These are phyloP conservation scores for Artibeus jamaicensis DNA, from an alignment of 2,797 vertebrate species.

Conservation along the genomic window DNA sequence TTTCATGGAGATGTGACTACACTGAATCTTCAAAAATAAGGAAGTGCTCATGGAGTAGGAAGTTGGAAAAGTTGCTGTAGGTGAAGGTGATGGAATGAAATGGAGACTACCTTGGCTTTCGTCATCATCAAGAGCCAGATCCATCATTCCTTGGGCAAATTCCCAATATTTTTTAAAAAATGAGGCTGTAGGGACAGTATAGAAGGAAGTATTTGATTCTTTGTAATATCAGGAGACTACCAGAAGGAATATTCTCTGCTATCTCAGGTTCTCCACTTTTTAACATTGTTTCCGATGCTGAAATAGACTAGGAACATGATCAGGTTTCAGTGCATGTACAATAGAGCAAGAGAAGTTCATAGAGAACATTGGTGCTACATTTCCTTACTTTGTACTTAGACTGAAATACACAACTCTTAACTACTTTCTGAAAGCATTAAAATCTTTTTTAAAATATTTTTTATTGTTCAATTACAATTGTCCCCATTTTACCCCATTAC, in stretches of 20 bases:
- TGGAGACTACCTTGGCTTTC: neutral
- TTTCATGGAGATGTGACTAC: neutral
- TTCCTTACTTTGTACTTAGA: neutral
- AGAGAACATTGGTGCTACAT: rapidly evolving
- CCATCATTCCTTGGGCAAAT: neutral
- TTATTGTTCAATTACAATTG: no score
- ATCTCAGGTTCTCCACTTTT: neutral
- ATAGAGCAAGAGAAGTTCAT: neutral
- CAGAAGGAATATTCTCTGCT: neutral
- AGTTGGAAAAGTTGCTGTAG: neutral
- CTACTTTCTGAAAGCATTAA: neutral
- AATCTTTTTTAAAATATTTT: no score
- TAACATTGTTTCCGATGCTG: neutral
- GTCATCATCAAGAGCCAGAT: neutral
- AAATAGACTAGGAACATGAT: neutral
- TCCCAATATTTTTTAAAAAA: neutral
- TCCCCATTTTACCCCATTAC: no score
- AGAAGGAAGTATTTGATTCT: neutral
- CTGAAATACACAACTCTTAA: neutral
- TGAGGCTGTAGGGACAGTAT: neutral
- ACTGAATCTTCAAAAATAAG: neutral
- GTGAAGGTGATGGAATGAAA: neutral
- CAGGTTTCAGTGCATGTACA: neutral
- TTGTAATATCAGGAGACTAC: neutral
- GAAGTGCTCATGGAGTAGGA: rapidly evolving